These are phyloP conservation scores for Triplophysa yarkandensis DNA, from an alignment of 2,797 vertebrate species.

Conservation along the genomic window DNA sequence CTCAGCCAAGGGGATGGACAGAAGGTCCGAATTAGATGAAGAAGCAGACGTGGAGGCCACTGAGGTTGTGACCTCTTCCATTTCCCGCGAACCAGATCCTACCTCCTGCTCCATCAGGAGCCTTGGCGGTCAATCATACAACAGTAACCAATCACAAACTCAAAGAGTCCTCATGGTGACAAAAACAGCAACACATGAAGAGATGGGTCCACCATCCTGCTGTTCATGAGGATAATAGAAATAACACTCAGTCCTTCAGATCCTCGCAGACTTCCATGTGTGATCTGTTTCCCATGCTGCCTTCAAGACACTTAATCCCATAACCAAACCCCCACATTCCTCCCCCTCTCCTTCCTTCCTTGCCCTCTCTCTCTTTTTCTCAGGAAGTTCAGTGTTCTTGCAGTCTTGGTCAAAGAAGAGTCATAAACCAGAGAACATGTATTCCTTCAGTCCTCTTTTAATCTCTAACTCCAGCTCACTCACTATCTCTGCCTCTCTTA, in stretches of 20 bases:
- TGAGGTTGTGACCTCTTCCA: constrained; percentile 48
- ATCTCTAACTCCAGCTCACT: neutral
- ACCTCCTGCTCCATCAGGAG: constrained; percentile 50
- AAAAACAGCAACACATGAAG: neutral
- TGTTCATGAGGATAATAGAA: constrained; percentile 2
- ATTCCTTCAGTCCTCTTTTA: constrained; percentile 21
- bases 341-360: constrained; percentile 17
- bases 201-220: constrained; percentile 38
- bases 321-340: constrained; percentile 52
- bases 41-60: constrained; percentile 67
- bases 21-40: constrained; percentile 71
- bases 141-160: constrained; percentile 24
- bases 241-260: constrained; percentile 30
- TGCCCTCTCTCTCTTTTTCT: constrained; percentile 2
- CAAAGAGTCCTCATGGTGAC: constrained; percentile 43
- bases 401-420: constrained; percentile 22
- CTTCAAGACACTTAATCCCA: constrained; percentile 52
- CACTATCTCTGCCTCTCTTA: neutral
- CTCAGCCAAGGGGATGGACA: constrained; percentile 58
- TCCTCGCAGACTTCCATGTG: constrained; percentile 35
- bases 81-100: constrained; percentile 34
- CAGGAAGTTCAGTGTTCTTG: constrained; percentile 52
- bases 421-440: constrained; percentile 33
- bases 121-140: constrained; percentile 42
- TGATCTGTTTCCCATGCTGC: constrained; percentile 39